Percentiles rank a stretch among this genome's conserved stretches.
phyloP scores from a whole-genome alignment of 1,140 invertebrate genomes.

The Reticulitermes speratus region DNA sequence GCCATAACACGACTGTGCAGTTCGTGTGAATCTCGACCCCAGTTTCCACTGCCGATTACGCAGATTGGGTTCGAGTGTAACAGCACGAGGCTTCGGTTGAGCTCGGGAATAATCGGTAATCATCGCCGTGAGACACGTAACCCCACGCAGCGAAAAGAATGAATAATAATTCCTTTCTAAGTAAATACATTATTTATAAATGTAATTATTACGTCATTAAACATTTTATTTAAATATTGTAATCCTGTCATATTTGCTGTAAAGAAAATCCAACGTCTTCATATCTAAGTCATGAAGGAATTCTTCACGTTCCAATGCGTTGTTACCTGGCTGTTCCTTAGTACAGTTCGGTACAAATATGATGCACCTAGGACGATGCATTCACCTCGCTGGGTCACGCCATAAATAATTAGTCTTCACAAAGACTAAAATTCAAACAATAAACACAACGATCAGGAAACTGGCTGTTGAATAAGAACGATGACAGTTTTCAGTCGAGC shows the following conservation, averaged over 20 bases:
- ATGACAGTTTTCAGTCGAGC: no score
- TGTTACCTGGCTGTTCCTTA: background rate
- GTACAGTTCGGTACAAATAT: background rate
- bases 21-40: background rate
- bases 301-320: background rate
- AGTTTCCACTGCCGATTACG: background rate
- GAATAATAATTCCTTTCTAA: background rate
- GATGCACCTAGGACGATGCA: background rate
- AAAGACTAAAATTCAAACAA: no score
- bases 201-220: background rate
- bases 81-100: background rate
- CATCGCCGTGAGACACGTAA: background rate
- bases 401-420: no score
- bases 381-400: background rate
- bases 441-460: no score
- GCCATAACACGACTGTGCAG: background rate
- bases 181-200: background rate
- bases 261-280: background rate
- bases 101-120: background rate
- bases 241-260: background rate
- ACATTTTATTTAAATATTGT: background rate
- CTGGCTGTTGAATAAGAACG: no score
- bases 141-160: background rate
- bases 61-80: background rate
- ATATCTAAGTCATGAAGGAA: background rate